These are phyloP conservation scores for Betta splendens DNA, from an alignment of 2,797 vertebrate genomes.

Conservation along the genomic window DNA sequence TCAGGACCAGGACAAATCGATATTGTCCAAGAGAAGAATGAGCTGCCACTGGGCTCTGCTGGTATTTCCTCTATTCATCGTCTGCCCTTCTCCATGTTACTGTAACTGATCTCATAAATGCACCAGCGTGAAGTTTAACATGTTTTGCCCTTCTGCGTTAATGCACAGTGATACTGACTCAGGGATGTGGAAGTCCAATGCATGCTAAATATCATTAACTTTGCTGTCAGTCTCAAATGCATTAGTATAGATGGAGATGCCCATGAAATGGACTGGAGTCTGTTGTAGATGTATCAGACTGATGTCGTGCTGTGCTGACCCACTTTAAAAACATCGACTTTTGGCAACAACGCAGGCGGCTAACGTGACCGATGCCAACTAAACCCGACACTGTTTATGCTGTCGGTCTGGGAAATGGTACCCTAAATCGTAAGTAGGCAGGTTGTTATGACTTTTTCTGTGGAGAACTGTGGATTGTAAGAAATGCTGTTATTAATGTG, in stretches of 20 bases:
- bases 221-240: conserved; percentile 21
- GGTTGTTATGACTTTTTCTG: conserved; percentile 31
- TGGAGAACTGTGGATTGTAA: conserved; percentile 31
- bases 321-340: conserved; percentile 24
- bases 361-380: conserved; percentile 9
- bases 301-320: conserved; percentile 21
- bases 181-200: conserved; percentile 4
- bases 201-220: conserved; percentile 14
- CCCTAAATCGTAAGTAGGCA: conserved; percentile 14
- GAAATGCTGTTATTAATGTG: conserved; percentile 47
- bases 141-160: conserved; percentile 2
- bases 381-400: conserved; percentile 19
- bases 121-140: not conserved
- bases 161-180: not conserved
- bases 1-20: not conserved
- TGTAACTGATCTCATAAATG: conserved; percentile 11
- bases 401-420: conserved; percentile 2
- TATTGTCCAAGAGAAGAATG: conserved; percentile 12
- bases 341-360: conserved; percentile 8
- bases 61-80: conserved; percentile 1
- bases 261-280: conserved; percentile 14
- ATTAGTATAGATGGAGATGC: conserved; percentile 36
- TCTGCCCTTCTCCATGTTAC: not conserved
- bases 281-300: conserved; percentile 11
- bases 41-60: conserved; percentile 3